A percentile compares a stretch with the other conserved stretches of the same genome.
Conservation (phyloP, 2,113 vertebrate genomes). For the Microcebus murinus region DNA sequence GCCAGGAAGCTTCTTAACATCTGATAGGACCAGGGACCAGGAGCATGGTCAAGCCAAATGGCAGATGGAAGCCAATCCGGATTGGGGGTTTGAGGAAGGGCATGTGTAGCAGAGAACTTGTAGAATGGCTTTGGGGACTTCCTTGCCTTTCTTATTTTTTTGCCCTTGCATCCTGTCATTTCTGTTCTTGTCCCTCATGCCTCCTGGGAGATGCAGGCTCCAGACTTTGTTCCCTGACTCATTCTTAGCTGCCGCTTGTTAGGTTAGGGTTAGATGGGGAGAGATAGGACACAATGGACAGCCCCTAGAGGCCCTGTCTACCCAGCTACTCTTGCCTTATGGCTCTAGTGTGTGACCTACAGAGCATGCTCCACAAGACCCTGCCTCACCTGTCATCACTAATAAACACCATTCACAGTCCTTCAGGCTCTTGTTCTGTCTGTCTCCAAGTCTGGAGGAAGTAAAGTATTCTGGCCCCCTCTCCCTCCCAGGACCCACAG, state of each 20-base stretch:
- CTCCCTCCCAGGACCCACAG: background rate
- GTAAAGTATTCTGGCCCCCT: background rate
- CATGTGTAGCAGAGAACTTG: background rate
- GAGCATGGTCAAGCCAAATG: background rate
- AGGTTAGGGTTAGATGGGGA: slow-evolving; percentile 60
- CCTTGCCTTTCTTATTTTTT: slow-evolving; percentile 25
- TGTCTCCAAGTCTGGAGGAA: background rate
- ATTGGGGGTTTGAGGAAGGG: background rate
- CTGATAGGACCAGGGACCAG: background rate
- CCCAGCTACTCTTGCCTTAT: slow-evolving; percentile 37
- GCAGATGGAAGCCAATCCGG: background rate
- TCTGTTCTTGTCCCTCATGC: slow-evolving; percentile 51
- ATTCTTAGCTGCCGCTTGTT: slow-evolving; percentile 64
- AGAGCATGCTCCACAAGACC: slow-evolving; percentile 76
- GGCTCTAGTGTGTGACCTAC: slow-evolving; percentile 69
- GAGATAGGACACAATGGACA: background rate
- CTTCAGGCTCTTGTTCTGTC: background rate
- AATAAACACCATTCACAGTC: slow-evolving; percentile 76
- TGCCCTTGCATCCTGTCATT: slow-evolving; percentile 61
- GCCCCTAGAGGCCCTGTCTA: slow-evolving; percentile 31
- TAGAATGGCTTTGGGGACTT: background rate
- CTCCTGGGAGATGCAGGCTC: background rate
- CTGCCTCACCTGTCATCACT: slow-evolving; percentile 61
- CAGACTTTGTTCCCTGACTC: slow-evolving; percentile 51
- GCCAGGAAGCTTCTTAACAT: background rate